A percentile compares a stretch with the other conserved stretches of the same genome.
phyloP scores from a whole-genome alignment of 1,140 invertebrate genomes.

The Aphelinus atriplicis region DNA sequence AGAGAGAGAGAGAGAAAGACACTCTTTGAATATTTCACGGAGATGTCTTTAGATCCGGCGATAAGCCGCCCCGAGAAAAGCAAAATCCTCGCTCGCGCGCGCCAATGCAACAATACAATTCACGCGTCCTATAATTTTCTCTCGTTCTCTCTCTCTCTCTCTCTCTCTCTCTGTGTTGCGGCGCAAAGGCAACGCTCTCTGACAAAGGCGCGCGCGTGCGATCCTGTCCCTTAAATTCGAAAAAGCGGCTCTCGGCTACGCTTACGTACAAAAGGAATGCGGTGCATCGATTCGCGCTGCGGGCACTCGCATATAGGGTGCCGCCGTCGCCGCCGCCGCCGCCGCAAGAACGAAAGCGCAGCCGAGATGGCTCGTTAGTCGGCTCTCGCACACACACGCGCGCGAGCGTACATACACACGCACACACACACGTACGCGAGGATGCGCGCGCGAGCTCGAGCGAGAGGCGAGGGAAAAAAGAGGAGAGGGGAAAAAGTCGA shows the following conservation, averaged over 20 bases:
- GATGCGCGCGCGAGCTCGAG: neutral
- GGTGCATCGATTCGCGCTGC: constrained; percentile 36
- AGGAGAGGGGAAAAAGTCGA: constrained; percentile 41
- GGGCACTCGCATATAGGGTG: constrained; percentile 10
- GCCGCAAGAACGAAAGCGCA: constrained; percentile 9
- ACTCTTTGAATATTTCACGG: no score
- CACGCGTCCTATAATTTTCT: no score
- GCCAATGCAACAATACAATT: no score
- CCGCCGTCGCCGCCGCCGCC: neutral
- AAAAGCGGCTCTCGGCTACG: constrained; percentile 21
- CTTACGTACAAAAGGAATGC: constrained; percentile 46
- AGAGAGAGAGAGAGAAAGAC: no score
- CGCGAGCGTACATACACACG: neutral
- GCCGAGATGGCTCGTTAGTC: constrained; percentile 57
- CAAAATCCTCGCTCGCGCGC: no score
- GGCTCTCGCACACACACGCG: constrained; percentile 35
- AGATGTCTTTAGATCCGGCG: no score
- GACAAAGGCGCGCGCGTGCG: neutral
- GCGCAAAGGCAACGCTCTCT: neutral
- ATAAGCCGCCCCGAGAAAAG: no score
- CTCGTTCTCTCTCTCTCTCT: no score
- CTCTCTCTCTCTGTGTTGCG: no score
- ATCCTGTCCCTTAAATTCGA: neutral
- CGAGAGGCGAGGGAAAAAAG: neutral
- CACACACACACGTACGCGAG: neutral